Base-by-base conservation (phyloP, 23 tunicate species). In the Ascidia mentula region DNA sequence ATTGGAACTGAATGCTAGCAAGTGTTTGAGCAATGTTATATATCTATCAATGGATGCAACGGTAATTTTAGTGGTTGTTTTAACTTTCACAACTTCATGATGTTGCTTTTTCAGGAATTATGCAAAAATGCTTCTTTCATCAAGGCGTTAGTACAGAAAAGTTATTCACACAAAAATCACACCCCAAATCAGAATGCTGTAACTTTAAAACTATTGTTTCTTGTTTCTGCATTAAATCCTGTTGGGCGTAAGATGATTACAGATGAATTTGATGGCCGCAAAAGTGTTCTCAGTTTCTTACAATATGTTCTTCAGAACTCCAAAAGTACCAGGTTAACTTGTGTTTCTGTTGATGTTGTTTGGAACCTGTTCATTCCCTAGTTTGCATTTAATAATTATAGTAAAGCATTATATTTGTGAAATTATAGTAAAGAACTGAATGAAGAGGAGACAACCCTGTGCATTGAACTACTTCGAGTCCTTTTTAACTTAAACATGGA, bases 401-500 rank as follows among this genome's bases (percentile, higher is more conserved):
- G 60, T 18, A 53, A 53, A 26, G 24, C 24, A 53, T 53, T 20
- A 9, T 53, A 3, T 9, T 5, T 53, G 7, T 20, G 28, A 53
- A 28, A 53, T 53, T 9, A 7, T 40, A 31, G 34, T 22, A 40
- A 69, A 69, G 33, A 33, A 7, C 15, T 80, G n/a, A 24, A 46
- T 69, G 53, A 20, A 6, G 46, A 38, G 12, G 46, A 31, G 15
- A 38, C 86, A 8, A 70, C 80, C n/a, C 46, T 87, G 46, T 81
- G 86, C 38, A 36, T 74, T 42, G 96, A 90, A 53, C 81, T 90
- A 1, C 76, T 85, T 3, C 85, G 80, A 79, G 84, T 83, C 45
- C 77, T 90, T 36, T 90, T 90, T 39, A 86, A 90, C 69, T 40
- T 85, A 36, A 85, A 85, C 75, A 76, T 90, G 89, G 88, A 90